Base-by-base conservation (phyloP, 2,888 invertebrate species). In the Andrena praecox region DNA sequence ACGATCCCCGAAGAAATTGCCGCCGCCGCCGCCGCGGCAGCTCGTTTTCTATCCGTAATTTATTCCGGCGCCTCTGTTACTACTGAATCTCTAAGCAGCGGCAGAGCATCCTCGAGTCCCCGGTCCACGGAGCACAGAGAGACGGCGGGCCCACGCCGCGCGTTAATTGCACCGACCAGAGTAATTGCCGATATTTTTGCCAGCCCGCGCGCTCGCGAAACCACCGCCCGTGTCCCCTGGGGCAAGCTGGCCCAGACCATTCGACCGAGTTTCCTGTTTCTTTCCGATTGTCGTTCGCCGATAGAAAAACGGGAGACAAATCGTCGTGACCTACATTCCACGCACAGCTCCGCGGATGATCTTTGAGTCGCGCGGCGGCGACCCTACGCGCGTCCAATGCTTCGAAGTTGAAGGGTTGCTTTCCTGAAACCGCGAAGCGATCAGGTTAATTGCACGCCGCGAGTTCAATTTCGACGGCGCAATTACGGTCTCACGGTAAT, bases 31-130 rank as follows among this genome's bases (percentile, higher is more conserved):
- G 73, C 62, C 50, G 62, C 77, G 12, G 67, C 62, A 66, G 75
- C 74, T 63, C 76, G 74, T 87, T 81, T 81, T 79, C 76, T 74
- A 74, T 82, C 72, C 56, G 12, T 33, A 63, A 84, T 73, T 69
- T 66, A 67, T 82, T 80, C 79, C 50, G 71, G 10, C 56, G 29
- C 31, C 64, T 71, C 54, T 42, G 59, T 74, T 29, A 52, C 52
- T 52, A 50, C 50, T 66, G 77, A 79, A 79, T 85, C 82, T 85
- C 77, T 74, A 72, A 74, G 66, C 63, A 56, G 20, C 0, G 20
- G 20, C 52, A 20, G 54, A 56, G 10, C 4, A 4, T 56, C 56
- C 54, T n/a, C 10, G 3, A 35, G 35, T 35, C 35, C 0, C 27
- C 24, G 10, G 20, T 56, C 56, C 20, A 6, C 0, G 6, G 20